Base-by-base conservation (phyloP, 2,888 invertebrate species). In the Antheraea yamamai region DNA sequence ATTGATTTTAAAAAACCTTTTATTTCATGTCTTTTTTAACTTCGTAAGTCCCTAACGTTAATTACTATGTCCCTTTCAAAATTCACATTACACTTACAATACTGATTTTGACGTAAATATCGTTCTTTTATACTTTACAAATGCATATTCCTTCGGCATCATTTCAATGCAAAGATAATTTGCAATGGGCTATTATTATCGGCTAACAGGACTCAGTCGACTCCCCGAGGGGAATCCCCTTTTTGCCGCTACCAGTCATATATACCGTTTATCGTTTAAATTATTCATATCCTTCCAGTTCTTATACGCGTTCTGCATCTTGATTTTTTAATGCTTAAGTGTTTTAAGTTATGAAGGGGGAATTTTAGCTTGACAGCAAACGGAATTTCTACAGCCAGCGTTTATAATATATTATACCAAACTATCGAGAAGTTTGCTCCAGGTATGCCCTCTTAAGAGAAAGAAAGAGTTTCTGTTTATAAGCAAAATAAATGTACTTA, bases 271-370 rank as follows among this genome's bases (percentile, higher is more conserved):
- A 30, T 30, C 30, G 30, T 26, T 66, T 66, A 66, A 70, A 70
- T 70, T 70, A 70, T 70, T 70, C 20, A 70, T 39, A 70, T 35
- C 35, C 70, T 0, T 39, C 12, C 70, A 70, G 35, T 70, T 39
- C 39, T n/a, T n/a, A 20, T 39, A 39, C 14, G 39, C 70, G 39
- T 39, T 70, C 39, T 70, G 70, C 20, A 4, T 70, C 10, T 70
- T 70, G 20, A 39, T 70, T 70, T 12, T 70, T 70, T 10, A 23
- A 70, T 70, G 20, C 39, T n/a, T 39, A 70, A 39, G 39, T 23
- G 20, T 35, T 39, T n/a, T 64, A 68, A 68, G 20, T 68, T 68
- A 35, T 68, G 39, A 39, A 68, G 68, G 68, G 35, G 18, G 8
- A 35, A 68, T 30, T 35, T 2, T 30, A 18, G 20, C n/a, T 7